Conservation (phyloP, 2,113 vertebrate species). For the Syngnathus typhle region DNA sequence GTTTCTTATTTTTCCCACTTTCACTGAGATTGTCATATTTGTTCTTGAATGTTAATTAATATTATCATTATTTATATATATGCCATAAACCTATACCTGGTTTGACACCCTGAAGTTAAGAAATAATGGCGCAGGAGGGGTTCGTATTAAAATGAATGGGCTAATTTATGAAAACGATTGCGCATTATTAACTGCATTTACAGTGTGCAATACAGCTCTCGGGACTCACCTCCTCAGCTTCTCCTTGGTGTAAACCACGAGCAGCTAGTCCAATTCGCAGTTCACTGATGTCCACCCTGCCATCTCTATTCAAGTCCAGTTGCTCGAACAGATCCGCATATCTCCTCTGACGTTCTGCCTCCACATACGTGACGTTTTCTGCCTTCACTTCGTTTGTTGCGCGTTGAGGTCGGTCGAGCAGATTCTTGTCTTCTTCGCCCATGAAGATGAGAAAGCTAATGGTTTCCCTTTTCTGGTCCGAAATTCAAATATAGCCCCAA, state of each 20-base stretch:
- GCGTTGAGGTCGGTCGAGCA: conserved; percentile 31
- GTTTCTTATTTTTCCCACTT: too few relatives aligned
- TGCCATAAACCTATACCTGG: background rate
- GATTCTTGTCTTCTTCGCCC: conserved; percentile 51
- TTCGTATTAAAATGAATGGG: background rate
- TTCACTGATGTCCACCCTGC: conserved; percentile 75
- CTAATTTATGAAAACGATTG: background rate
- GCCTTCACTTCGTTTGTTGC: conserved; percentile 20
- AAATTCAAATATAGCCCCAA: background rate
- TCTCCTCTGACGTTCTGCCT: conserved; percentile 59
- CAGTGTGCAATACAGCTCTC: background rate
- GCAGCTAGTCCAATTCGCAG: conserved; percentile 71
- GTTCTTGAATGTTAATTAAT: background rate
- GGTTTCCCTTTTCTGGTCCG: background rate
- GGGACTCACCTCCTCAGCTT: conserved; percentile 67
- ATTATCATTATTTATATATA: background rate
- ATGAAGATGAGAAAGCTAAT: conserved; percentile 37
- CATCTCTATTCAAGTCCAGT: conserved; percentile 80
- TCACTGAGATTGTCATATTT: background rate
- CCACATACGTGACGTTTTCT: conserved; percentile 32
- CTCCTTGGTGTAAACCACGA: conserved; percentile 56
- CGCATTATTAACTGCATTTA: background rate
- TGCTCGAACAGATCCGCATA: conserved; percentile 78
- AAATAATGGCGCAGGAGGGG: background rate
- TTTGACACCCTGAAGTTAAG: background rate